Evolutionary conservation across 2,113 vertebrate species (phyloP).

Genomic region (Motacilla tschutschensis): DNA sequence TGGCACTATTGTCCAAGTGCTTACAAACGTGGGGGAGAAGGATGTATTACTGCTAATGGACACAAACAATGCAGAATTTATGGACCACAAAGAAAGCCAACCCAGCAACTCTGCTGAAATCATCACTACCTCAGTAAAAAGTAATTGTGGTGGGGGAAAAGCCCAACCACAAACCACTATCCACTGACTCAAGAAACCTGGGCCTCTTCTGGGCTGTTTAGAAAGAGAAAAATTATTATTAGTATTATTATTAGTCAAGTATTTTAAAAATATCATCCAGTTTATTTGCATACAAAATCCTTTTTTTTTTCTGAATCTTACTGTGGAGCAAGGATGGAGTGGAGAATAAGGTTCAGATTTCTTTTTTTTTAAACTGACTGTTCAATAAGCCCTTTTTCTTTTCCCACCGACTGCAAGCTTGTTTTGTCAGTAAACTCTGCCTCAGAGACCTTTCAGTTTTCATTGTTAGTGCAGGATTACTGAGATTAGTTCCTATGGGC

Average conservation of each 20-base stretch:
- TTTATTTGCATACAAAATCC: background rate
- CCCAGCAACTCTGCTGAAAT: background rate
- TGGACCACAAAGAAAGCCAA: background rate
- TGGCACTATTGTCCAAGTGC: background rate
- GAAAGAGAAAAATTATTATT: background rate
- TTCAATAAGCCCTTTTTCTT: background rate
- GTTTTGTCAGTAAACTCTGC: background rate
- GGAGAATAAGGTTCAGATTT: background rate
- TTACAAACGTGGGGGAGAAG: background rate
- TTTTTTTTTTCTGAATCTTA: background rate
- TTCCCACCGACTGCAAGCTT: background rate
- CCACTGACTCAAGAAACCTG: background rate
- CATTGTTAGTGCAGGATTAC: background rate
- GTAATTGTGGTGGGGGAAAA: background rate
- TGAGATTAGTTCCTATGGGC: background rate
- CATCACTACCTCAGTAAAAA: background rate
- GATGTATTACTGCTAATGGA: background rate
- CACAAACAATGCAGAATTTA: background rate
- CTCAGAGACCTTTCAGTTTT: background rate
- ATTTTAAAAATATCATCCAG: background rate
- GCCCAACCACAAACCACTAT: fast-evolving
- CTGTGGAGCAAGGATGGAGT: background rate
- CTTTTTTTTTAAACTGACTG: background rate
- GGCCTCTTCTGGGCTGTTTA: background rate
- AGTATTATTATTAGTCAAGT: background rate